Percentiles rank a stretch among this genome's conserved stretches.
phyloP scores from a whole-genome alignment of 2,113 vertebrate species.

The Peromyscus maniculatus region DNA sequence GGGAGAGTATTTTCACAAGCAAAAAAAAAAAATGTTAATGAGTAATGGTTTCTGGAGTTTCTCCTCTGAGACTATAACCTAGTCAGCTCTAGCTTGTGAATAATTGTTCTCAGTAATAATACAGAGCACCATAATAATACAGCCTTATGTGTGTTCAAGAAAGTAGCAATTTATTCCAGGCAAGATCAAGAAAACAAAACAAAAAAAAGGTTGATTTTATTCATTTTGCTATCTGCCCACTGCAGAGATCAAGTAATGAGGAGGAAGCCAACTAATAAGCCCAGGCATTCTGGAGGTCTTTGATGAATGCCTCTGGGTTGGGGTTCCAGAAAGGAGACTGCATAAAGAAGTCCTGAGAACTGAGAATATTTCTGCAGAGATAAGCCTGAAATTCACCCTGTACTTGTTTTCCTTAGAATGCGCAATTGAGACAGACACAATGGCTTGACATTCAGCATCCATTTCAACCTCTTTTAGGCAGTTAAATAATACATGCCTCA shows the following conservation, averaged over 20 bases:
- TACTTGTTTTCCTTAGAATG: constrained; percentile 49
- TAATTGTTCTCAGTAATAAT: constrained; percentile 81
- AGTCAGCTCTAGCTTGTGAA: constrained; percentile 69
- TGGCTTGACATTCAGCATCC: neutral
- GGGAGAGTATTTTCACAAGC: constrained; percentile 63
- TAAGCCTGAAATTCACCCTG: constrained; percentile 5
- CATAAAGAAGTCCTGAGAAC: constrained; percentile 46
- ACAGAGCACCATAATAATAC: constrained; percentile 75
- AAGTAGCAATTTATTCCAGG: constrained; percentile 78
- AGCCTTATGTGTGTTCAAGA: constrained; percentile 73
- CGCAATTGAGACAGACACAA: neutral
- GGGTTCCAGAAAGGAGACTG: neutral
- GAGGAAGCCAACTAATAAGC: constrained; percentile 49
- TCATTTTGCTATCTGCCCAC: constrained; percentile 69
- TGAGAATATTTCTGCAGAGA: constrained; percentile 53
- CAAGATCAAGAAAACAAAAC: constrained; percentile 40
- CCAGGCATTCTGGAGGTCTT: constrained; percentile 60
- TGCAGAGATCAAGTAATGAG: constrained; percentile 62
- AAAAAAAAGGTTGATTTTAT: constrained; percentile 58
- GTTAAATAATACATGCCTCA: neutral
- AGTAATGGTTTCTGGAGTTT: constrained; percentile 78
- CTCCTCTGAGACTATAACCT: constrained; percentile 73
- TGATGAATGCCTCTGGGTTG: constrained; percentile 27
- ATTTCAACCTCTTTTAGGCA: neutral
- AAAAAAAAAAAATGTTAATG: constrained; percentile 68